Base-by-base conservation (phyloP, 2,113 vertebrate species). In the Plotosus lineatus region DNA sequence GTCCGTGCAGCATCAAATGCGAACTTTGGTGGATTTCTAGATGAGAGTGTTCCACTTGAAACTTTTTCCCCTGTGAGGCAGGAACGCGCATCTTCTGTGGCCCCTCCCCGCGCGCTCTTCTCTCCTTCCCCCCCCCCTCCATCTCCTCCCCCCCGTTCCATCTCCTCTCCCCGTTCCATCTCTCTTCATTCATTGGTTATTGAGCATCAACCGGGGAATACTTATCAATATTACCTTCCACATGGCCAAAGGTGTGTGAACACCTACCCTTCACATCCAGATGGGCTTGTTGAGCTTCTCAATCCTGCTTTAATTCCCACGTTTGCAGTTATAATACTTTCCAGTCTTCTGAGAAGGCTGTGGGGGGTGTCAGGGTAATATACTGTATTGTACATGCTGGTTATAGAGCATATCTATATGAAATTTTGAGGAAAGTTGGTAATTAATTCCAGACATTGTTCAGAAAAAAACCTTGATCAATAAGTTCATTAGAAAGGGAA, bases 131-230 rank as follows among this genome's bases (percentile, higher is more conserved):
- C 28, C 23, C 1, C 75, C 42, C 44, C 19, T 2, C 9, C 26
- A 3, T 26, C 1, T 33, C 76, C 44, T 12, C 17, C 58, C 4
- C 36, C 10, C 48, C 61, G 33, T n/a, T 2, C 9, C 26, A 3
- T 26, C 1, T 33, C 76, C 44, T 12, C 17, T 44, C 4, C 36
- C 10, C 48, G n/a, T n/a, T 46, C 23, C 61, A 33, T 61, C 77
- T 78, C 44, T 48, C 15, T 40, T 10, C 33, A 26, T 17, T 31
- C 60, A 66, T 78, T 78, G 77, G 77, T 88, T 71, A n/a, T 38
- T 14, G 77, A 89, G 17, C 89, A 93, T 65, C 87, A 91, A 48
- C 51, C 86, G 2, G 40, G 4, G 82, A 82, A 23, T 26, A 38
- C 38, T 69, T 76, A n/a, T n/a, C n/a, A n/a, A n/a, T n/a, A n/a